A percentile compares a stretch with the other conserved stretches of the same genome.
phyloP scores from a whole-genome alignment of 2,797 vertebrate species.

The Nothura maculosa region DNA sequence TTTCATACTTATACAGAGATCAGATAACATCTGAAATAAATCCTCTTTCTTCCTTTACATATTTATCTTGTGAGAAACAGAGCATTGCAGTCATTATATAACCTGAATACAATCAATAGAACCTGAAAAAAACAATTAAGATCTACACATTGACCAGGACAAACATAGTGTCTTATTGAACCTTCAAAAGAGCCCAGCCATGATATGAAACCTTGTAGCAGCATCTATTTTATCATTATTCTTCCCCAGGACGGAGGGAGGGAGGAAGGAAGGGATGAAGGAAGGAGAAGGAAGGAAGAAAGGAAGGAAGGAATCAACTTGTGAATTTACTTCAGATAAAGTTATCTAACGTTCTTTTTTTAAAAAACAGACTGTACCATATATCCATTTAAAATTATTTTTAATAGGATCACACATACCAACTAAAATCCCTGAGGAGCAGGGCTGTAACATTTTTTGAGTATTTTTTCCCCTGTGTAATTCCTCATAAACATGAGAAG shows the following conservation, averaged over 20 bases:
- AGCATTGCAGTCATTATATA: neutral
- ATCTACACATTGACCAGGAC: accelerated
- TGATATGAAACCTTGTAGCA: neutral
- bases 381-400: neutral
- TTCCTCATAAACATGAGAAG: neutral
- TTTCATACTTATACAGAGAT: neutral
- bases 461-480: neutral
- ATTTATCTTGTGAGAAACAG: neutral
- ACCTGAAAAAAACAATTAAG: neutral
- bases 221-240: neutral
- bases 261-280: too few relatives aligned
- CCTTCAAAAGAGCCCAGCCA: neutral
- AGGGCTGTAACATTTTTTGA: accelerated
- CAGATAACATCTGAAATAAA: neutral
- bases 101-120: neutral
- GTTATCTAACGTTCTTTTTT: neutral
- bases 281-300: too few relatives aligned
- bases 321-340: neutral
- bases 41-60: neutral
- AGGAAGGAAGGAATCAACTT: neutral
- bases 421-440: neutral
- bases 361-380: neutral
- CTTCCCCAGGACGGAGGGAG: neutral
- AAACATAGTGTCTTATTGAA: neutral
- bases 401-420: neutral